These are phyloP conservation scores for Anaspis maculata DNA, from an alignment of 2,888 invertebrate species.

Conservation along the genomic window DNA sequence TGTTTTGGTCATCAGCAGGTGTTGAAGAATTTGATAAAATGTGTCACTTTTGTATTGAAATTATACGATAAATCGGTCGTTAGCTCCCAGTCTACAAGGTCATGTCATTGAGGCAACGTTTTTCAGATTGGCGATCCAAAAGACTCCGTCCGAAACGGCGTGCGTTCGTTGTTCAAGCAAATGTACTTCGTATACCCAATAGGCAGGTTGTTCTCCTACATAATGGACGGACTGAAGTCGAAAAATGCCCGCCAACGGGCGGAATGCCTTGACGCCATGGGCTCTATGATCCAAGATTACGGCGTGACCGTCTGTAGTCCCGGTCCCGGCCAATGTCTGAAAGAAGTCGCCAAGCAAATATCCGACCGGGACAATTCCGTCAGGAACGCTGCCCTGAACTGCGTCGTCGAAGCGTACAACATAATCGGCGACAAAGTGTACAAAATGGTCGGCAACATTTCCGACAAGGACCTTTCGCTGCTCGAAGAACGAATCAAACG, in stretches of 20 bases:
- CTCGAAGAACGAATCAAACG: slow-evolving; percentile 95
- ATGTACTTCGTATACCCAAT: slow-evolving; percentile 81
- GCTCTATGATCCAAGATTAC: slow-evolving; percentile 74
- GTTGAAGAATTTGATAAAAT: not conserved
- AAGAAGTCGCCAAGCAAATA: slow-evolving; percentile 89
- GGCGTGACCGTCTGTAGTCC: slow-evolving; percentile 80
- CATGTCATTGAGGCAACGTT: not conserved
- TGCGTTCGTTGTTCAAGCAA: slow-evolving; percentile 75
- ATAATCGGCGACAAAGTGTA: slow-evolving; percentile 85
- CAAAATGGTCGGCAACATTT: slow-evolving; percentile 82
- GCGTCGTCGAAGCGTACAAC: slow-evolving; percentile 83
- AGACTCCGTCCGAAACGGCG: slow-evolving; percentile 86
- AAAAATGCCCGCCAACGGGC: slow-evolving; percentile 95
- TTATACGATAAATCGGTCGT: too few species aligned
- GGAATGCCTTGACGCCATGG: slow-evolving; percentile 91
- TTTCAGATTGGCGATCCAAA: slow-evolving; percentile 87
- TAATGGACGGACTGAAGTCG: slow-evolving; percentile 93
- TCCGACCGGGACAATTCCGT: slow-evolving; percentile 94
- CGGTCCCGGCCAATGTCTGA: slow-evolving; percentile 68
- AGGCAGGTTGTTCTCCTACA: slow-evolving; percentile 77
- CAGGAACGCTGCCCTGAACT: slow-evolving; percentile 91
- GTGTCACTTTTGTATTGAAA: too few species aligned
- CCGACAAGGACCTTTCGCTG: slow-evolving; percentile 89
- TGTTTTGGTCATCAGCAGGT: too few species aligned
- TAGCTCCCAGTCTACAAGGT: too few species aligned